These are phyloP conservation scores for Scatophagus argus DNA, from an alignment of 2,113 vertebrate species.

Conservation along the genomic window DNA sequence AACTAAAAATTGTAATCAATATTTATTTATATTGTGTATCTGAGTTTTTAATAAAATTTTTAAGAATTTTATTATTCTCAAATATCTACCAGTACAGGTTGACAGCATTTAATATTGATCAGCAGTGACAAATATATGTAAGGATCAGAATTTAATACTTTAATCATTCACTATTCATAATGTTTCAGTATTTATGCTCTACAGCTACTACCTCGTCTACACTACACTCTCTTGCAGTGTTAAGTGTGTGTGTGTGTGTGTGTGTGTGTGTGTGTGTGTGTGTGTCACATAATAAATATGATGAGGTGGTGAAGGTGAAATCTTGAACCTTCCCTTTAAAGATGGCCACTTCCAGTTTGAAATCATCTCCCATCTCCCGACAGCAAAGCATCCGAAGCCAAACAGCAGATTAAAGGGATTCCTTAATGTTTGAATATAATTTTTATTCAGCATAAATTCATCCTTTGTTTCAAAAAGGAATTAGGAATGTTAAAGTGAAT, in stretches of 20 bases:
- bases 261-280: too few relatives aligned
- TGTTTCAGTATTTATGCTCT: background rate
- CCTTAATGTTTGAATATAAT: background rate
- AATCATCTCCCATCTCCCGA: constrained; percentile 2
- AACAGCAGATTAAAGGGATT: constrained; percentile 64
- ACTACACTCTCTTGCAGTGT: background rate
- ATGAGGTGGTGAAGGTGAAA: background rate
- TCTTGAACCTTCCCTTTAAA: constrained; percentile 68
- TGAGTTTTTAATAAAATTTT: too few relatives aligned
- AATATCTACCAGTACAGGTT: background rate
- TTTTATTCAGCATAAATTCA: background rate
- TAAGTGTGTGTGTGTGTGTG: too few relatives aligned
- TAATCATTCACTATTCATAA: background rate
- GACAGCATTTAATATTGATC: background rate
- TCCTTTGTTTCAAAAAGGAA: background rate
- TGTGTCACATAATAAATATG: background rate
- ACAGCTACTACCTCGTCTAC: background rate
- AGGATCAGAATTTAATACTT: background rate
- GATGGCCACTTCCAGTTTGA: constrained; percentile 17
- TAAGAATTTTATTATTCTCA: too few relatives aligned
- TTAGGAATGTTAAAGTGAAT: fast-evolving
- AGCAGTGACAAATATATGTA: background rate
- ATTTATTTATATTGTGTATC: background rate
- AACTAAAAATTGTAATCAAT: background rate
- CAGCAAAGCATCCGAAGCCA: constrained; percentile 49